A percentile compares a stretch with the other conserved stretches of the same genome.
phyloP scores from a whole-genome alignment of 2,113 vertebrate genomes.

The Mesembrinibis cayennensis region DNA sequence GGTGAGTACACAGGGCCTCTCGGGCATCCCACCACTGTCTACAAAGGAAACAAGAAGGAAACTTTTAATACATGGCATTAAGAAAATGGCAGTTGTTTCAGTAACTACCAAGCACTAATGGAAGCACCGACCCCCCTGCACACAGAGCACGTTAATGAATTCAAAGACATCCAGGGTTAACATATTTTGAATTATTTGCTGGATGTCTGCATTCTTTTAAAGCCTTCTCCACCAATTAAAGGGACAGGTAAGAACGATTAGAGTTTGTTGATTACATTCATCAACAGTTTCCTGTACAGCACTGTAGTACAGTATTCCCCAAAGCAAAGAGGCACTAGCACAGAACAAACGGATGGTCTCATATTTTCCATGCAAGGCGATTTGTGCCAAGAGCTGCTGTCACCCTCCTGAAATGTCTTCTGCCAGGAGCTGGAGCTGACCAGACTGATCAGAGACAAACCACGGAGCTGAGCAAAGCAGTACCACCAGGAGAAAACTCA shows the following conservation, averaged over 20 bases:
- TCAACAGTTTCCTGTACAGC: not conserved
- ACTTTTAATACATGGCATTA: not conserved
- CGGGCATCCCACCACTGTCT: slow-evolving; percentile 97
- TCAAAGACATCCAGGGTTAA: not conserved
- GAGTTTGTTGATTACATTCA: not conserved
- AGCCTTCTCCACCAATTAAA: not conserved
- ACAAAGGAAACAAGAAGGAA: slow-evolving; percentile 59
- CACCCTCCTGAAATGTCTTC: not conserved
- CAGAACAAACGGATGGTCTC: not conserved
- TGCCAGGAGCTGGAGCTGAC: not conserved
- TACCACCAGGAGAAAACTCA: not conserved
- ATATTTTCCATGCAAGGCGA: not conserved
- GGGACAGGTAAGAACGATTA: not conserved
- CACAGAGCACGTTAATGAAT: not conserved
- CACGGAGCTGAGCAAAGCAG: not conserved
- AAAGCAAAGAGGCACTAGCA: not conserved
- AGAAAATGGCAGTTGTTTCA: not conserved
- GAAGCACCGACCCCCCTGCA: not conserved
- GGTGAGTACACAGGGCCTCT: slow-evolving; percentile 94
- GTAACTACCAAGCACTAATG: not conserved
- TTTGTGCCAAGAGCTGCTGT: not conserved
- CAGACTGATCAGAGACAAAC: not conserved
- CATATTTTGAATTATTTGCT: not conserved
- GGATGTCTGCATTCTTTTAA: not conserved
- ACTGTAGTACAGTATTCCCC: not conserved